Evolutionary conservation across 2,888 invertebrate species (phyloP).

Genomic region (Gymnocheta viridis): DNA sequence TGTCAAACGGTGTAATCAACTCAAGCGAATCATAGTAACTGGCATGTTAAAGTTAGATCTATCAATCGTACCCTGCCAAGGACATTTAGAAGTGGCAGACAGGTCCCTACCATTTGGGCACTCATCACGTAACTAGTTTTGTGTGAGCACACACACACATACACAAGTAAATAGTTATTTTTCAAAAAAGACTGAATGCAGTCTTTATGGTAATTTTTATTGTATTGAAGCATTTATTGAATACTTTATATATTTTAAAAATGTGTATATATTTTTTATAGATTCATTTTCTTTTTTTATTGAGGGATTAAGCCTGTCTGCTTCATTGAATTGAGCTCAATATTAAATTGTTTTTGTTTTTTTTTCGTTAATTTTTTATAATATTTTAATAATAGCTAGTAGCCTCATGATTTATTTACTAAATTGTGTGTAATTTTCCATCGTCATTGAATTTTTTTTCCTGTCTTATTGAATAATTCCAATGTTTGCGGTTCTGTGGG

Average conservation of each 20-base stretch:
- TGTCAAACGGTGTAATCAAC: too few species aligned
- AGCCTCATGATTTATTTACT: conserved; percentile 9
- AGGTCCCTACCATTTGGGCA: too few species aligned
- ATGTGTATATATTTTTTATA: conserved; percentile 49
- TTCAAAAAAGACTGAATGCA: too few species aligned
- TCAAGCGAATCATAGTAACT: too few species aligned
- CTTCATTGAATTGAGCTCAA: conserved; percentile 59
- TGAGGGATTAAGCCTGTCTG: conserved; percentile 50
- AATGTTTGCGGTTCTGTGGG: conserved; percentile 38
- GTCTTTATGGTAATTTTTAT: neutral
- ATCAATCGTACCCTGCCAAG: too few species aligned
- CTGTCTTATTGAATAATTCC: conserved; percentile 13
- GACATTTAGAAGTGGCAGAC: too few species aligned
- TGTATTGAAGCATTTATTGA: too few species aligned
- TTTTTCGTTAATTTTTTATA: too few species aligned
- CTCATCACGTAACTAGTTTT: too few species aligned
- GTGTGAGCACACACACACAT: neutral
- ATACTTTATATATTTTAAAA: conserved; percentile 19
- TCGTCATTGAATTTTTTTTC: conserved; percentile 36
- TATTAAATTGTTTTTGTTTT: conserved; percentile 57
- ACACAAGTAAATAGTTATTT: neutral
- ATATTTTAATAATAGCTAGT: conserved; percentile 19
- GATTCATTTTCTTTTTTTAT: conserved; percentile 41
- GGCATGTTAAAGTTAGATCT: too few species aligned
- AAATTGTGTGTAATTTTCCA: conserved; percentile 1